These are phyloP conservation scores for Oxyteleia sp. DNA, from an alignment of 2,888 invertebrate genomes.

Conservation along the genomic window DNA sequence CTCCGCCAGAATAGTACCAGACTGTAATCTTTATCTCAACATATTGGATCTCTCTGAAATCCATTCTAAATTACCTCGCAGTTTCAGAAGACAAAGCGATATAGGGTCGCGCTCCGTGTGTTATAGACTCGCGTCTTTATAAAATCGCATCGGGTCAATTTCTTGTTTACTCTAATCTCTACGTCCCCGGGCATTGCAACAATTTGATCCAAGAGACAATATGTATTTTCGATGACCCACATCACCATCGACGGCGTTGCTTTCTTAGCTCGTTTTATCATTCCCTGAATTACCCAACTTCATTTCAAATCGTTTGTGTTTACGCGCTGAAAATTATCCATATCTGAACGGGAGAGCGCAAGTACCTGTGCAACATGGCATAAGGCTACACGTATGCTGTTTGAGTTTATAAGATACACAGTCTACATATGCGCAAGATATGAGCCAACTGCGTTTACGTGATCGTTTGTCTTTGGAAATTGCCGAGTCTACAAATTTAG, in stretches of 20 bases:
- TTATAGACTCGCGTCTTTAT: constrained; percentile 47
- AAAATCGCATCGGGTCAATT: constrained; percentile 37
- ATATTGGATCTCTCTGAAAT: constrained; percentile 66
- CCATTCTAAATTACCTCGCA: constrained; percentile 68
- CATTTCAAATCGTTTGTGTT: constrained; percentile 31
- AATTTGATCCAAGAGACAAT: constrained; percentile 5
- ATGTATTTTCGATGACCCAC: constrained; percentile 24
- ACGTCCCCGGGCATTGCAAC: neutral
- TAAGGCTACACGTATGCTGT: constrained; percentile 31
- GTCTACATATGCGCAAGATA: constrained; percentile 32
- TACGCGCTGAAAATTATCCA: constrained; percentile 54
- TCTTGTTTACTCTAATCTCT: constrained; percentile 40
- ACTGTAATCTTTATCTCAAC: constrained; percentile 70
- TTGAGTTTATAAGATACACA: constrained; percentile 60
- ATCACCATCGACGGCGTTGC: constrained; percentile 3
- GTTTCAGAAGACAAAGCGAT: constrained; percentile 63
- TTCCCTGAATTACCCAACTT: constrained; percentile 29
- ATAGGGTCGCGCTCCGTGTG: constrained; percentile 24
- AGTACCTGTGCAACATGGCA: constrained; percentile 19
- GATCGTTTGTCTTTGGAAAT: constrained; percentile 51
- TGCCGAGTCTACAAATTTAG: constrained; percentile 47
- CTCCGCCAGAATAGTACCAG: constrained; percentile 48
- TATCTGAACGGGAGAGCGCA: constrained; percentile 23
- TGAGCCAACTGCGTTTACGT: constrained; percentile 42
- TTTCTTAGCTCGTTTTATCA: constrained; percentile 31